Conservation (phyloP, 2,113 vertebrate genomes). For the Cairina moschata region DNA sequence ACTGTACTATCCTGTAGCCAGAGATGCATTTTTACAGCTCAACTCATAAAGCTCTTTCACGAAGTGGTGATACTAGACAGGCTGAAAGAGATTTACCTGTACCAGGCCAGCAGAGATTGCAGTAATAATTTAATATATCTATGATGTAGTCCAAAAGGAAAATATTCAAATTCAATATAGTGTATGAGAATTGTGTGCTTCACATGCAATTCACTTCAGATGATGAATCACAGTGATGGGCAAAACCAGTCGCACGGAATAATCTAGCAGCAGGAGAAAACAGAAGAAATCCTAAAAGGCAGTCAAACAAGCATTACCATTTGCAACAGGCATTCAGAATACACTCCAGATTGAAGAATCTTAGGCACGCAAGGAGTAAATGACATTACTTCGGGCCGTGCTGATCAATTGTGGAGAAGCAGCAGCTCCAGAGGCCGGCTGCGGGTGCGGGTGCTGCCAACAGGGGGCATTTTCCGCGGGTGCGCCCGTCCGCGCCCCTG, state of each 20-base stretch:
- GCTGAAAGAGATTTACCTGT: slow-evolving; percentile 39
- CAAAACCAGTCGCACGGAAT: slow-evolving; percentile 39
- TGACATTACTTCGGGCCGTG: not conserved
- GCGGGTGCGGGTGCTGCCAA: slow-evolving; percentile 27
- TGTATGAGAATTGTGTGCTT: slow-evolving; percentile 46
- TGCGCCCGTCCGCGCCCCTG: no score
- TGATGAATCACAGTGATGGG: slow-evolving; percentile 44
- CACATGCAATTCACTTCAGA: slow-evolving; percentile 43
- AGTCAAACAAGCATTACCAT: slow-evolving; percentile 26
- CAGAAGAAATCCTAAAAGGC: slow-evolving; percentile 53
- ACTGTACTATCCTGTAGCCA: slow-evolving; percentile 6
- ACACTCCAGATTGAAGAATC: slow-evolving; percentile 21
- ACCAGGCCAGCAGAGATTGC: slow-evolving; percentile 12
- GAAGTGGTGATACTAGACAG: not conserved
- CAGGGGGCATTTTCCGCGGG: not conserved
- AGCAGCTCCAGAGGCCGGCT: slow-evolving; percentile 32
- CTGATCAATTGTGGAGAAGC: slow-evolving; percentile 39
- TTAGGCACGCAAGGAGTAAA: slow-evolving; percentile 1
- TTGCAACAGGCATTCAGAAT: slow-evolving; percentile 18
- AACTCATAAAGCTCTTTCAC: slow-evolving; percentile 15
- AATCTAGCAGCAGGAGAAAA: slow-evolving; percentile 47
- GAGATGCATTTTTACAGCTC: slow-evolving; percentile 16
- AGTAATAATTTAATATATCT: slow-evolving; percentile 27
- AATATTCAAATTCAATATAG: slow-evolving; percentile 27
- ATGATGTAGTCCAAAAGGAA: slow-evolving; percentile 33